Base-by-base conservation (phyloP, 1,140 invertebrate genomes). In the Mycetomoellerius zeteki region DNA sequence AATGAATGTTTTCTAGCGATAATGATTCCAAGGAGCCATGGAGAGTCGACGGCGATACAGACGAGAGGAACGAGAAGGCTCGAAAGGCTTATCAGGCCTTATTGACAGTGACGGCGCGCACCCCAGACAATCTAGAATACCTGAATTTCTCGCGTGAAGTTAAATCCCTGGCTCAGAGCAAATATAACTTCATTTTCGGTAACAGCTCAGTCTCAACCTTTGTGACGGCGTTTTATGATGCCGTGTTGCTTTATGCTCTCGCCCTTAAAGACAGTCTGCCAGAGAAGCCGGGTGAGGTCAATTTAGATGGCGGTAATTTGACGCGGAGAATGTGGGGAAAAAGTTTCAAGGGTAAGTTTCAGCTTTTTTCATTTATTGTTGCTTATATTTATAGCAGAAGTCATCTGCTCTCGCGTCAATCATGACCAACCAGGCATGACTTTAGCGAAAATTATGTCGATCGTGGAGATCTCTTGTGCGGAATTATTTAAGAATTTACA, bases 161-260 rank as follows among this genome's bases (percentile, higher is more conserved):
- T 1, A 99, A 99, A 94, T 95, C 96, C 50, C 95, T 98, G 10
- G 98, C 98, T 0, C 96, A 97, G 43, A 96, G 96, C 50, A 97
- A 97, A 91, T 99, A 98, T 94, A 97, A 98, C 92, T 98, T 98
- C 93, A 97, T 96, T 0, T 97, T 97, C 88, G 97, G 96, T 1
- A 97, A 97, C 90, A 96, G 95, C 62, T 96, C 97, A 10, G 97
- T 98, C 1, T 98, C 97, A 10, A 97, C 97, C 24, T 99, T 99
- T 92, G 98, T 99, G 19, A 98, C 98, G 3, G 98, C 99, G 0
- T 99, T 99, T 94, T 99, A 99, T 93, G 99, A 99, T 93, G 98
- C 98, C 0, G 98, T 99, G 14, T 96, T 99, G 0, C 96, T 99
- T 14, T 99, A 99, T 94, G 98, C 98, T 0, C 96, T 98, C 21